Conservation (phyloP, 2,888 invertebrate genomes). For the Timandra comae region DNA sequence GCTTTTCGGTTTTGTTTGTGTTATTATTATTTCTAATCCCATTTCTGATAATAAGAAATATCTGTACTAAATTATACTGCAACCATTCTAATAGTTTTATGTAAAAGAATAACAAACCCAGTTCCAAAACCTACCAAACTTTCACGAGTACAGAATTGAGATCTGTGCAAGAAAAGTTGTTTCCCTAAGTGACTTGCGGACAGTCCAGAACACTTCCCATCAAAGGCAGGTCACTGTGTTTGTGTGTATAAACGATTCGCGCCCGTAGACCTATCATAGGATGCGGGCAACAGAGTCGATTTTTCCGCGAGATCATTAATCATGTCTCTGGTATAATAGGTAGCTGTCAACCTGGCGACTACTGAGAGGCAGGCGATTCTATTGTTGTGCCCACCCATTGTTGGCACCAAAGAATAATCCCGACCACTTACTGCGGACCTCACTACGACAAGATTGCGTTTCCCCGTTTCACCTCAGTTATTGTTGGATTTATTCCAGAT, state of each 20-base stretch:
- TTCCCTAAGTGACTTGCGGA: no score
- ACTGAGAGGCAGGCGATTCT: conserved; percentile 19
- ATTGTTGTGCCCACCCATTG: conserved; percentile 29
- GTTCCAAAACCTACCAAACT: no score
- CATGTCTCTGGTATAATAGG: conserved; percentile 34
- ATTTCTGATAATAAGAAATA: no score
- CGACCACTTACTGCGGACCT: conserved; percentile 10
- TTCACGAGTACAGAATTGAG: conserved; percentile 1
- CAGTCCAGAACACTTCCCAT: neutral
- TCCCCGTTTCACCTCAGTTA: conserved; percentile 5
- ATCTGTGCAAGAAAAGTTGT: no score
- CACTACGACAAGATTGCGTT: conserved; percentile 6
- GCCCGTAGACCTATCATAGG: conserved; percentile 3
- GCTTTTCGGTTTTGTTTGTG: no score
- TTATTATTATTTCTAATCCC: no score
- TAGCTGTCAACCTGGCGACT: conserved; percentile 36
- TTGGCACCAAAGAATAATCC: conserved; percentile 23
- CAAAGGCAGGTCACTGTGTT: conserved; percentile 2
- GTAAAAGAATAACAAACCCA: no score
- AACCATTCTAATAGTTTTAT: no score
- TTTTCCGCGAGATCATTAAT: conserved; percentile 34
- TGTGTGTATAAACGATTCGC: conserved; percentile 7
- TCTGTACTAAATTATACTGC: no score
- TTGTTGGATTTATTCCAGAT: conserved; percentile 13
- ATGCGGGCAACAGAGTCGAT: conserved; percentile 16